Base-by-base conservation (phyloP, 2,888 invertebrate species). In the Melieria picta region DNA sequence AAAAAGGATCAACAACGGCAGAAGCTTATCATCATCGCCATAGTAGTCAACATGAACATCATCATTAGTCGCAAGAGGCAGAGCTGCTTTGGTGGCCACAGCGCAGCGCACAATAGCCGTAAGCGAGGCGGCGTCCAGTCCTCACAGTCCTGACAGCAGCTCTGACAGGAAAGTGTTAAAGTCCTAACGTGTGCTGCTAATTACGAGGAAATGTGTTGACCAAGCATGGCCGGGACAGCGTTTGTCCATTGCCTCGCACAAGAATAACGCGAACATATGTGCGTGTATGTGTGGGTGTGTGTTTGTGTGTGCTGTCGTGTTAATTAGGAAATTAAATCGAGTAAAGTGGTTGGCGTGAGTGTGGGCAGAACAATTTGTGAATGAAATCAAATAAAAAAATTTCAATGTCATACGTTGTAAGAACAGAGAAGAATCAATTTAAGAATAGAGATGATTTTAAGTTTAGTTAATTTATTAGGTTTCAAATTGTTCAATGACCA, bases 281-380 rank as follows among this genome's bases (percentile, higher is more conserved):
- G 13, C 30, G 6, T 69, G 58, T 55, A 45, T 7, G n/a, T 70
- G 30, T 58, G 43, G 42, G 16, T 65, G 45, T 60, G 55, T 52
- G 71, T 62, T 13, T 48, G 50, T 72, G 73, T 76, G 60, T 69
- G 76, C 75, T 71, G 30, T 1, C 30, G 60, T 71, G 78, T 80
- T 81, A 82, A 82, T 82, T 82, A 81, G 82, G 79, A 81, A 81
- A 82, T 82, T 81, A 80, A 82, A 82, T 82, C 82, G 81, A 81
- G 74, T 78, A 80, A 82, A 80, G 79, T 80, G 82, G 77, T 77
- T 78, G 76, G 79, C 56, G 65, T 57, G 50, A 13, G 45, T 64
- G 57, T 13, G 57, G 43, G 11, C n/a, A 52, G 13, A 52, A 52
- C 13, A 30, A 30, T 30, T 30, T 30, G 30, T 2, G 30, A 30